Conservation (phyloP, 2,113 vertebrate genomes). For the Coreoperca whiteheadi region DNA sequence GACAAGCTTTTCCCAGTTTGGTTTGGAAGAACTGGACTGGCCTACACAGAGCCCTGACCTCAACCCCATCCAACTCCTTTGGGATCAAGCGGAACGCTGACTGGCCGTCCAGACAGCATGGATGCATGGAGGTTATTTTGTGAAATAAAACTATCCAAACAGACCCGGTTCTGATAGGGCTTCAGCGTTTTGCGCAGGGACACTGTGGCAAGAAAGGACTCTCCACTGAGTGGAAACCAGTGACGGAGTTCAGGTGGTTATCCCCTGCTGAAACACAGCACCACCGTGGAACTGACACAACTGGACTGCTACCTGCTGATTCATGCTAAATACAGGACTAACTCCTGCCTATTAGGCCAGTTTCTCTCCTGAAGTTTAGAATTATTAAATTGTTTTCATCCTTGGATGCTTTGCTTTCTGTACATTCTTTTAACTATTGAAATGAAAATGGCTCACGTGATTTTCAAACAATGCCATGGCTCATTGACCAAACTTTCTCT, state of each 20-base stretch:
- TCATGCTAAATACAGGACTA: not conserved
- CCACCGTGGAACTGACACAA: not conserved
- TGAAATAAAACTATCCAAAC: not conserved
- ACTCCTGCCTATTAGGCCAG: not conserved
- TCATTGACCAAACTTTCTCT: not conserved
- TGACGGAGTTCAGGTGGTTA: slow-evolving; percentile 22
- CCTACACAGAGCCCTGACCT: not conserved
- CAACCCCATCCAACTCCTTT: not conserved
- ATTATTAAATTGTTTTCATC: not conserved
- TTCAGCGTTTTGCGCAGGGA: not conserved
- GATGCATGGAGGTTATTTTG: not conserved
- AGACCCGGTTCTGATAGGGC: not conserved
- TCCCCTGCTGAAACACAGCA: slow-evolving; percentile 12
- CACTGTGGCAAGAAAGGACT: not conserved
- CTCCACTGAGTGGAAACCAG: slow-evolving; percentile 5
- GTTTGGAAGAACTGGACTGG: not conserved
- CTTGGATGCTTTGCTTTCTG: not conserved
- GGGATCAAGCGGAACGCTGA: not conserved
- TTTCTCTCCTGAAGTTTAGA: not conserved
- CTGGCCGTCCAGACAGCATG: not conserved
- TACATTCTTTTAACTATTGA: not conserved
- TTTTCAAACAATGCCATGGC: not conserved
- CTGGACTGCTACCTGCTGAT: not conserved
- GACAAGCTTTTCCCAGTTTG: not conserved
- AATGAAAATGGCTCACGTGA: not conserved